These are phyloP conservation scores for Anneissia japonica DNA, from an alignment of 35 echinoderm and acorn worm species.

Conservation along the genomic window DNA sequence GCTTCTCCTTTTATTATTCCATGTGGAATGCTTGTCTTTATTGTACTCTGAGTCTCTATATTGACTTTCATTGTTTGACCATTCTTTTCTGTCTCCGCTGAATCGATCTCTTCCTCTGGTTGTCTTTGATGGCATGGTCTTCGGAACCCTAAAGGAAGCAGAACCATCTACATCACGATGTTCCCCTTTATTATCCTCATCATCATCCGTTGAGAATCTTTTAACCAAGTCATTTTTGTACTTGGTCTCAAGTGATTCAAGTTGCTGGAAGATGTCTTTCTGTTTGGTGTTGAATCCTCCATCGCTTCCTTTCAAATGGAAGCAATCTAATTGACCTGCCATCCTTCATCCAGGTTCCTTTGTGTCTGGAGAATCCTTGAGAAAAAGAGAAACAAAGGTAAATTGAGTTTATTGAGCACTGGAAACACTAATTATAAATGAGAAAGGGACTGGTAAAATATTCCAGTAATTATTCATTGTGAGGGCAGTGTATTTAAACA, in stretches of 20 bases:
- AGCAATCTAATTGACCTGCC: not conserved
- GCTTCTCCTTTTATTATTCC: not conserved
- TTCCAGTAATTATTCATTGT: no score
- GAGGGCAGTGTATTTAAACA: no score
- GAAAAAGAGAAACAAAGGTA: no score
- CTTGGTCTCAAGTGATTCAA: not conserved
- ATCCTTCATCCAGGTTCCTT: no score
- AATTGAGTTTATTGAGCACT: no score
- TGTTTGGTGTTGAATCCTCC: not conserved
- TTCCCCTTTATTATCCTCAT: not conserved
- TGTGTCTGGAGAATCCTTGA: no score
- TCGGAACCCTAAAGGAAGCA: not conserved
- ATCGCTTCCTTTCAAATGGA: not conserved
- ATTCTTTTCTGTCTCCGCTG: not conserved
- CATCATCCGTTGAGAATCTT: not conserved
- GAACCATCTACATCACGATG: not conserved
- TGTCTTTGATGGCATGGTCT: not conserved
- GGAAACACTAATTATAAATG: no score
- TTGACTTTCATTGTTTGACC: not conserved
- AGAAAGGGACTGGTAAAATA: no score
- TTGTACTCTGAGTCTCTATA: not conserved
- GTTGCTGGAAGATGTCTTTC: not conserved
- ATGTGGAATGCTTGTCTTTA: not conserved
- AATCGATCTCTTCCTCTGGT: not conserved
- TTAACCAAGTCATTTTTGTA: not conserved